Percentiles rank a stretch among this genome's conserved stretches.
These are phyloP conservation scores for Thymallus thymallus DNA, from an alignment of 2,113 vertebrate species.

Conservation along the genomic window DNA sequence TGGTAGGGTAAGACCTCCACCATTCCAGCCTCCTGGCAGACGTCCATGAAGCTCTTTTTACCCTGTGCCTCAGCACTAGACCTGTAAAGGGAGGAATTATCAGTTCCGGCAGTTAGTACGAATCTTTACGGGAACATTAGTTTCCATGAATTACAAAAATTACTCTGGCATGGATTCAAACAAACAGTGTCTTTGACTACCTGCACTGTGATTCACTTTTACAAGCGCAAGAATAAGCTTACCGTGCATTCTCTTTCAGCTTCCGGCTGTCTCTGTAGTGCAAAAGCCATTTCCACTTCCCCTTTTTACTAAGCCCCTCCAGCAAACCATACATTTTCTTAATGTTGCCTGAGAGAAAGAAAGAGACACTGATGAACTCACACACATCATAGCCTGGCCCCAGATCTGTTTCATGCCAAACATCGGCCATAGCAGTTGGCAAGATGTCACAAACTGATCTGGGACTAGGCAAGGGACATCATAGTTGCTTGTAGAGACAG, in stretches of 20 bases:
- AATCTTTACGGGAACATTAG: no score
- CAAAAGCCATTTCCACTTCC: constrained; percentile 90
- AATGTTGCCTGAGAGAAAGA: constrained; percentile 72
- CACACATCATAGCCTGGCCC: no score
- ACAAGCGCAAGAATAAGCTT: constrained; percentile 7
- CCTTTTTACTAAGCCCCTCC: constrained; percentile 74
- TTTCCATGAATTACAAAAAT: no score
- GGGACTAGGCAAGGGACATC: background rate
- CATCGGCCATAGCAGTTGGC: background rate
- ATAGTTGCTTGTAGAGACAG: no score
- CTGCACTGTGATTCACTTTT: no score
- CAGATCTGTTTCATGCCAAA: no score
- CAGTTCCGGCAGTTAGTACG: background rate
- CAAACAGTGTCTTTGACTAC: no score
- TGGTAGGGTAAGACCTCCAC: constrained; percentile 86
- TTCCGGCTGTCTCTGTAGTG: constrained; percentile 86
- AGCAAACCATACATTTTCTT: constrained; percentile 75
- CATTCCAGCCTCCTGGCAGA: constrained; percentile 74
- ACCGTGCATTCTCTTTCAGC: constrained; percentile 82
- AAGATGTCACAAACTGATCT: background rate
- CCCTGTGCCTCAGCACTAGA: constrained; percentile 59
- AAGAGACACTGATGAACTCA: no score
- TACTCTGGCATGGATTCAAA: no score
- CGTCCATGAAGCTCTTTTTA: constrained; percentile 76
- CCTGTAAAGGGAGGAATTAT: constrained; percentile 41